Evolutionary conservation across 1,140 invertebrate species (phyloP), one percentile per base, ranked within the genome.

Genomic region (Asobara japonica): DNA sequence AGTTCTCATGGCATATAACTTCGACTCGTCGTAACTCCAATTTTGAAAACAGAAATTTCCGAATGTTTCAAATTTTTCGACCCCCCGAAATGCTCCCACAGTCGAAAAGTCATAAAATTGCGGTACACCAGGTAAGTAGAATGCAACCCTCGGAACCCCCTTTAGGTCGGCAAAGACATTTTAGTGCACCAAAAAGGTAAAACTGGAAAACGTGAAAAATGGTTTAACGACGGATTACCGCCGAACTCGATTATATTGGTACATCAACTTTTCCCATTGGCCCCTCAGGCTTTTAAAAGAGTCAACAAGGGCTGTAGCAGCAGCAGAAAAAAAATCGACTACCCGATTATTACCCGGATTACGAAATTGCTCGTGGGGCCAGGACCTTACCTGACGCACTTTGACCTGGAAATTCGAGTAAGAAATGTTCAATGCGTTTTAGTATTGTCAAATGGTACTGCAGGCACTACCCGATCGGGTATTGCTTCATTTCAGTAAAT

Each of bases 221-320:
- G 41, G 22, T 74, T 74, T 74, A 71, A 74, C 56, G 25, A 75
- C 31, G 76, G 76, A 76, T 79, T 75, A 74, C 66, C 38, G 66
- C 69, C n/a, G 74, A 73, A 77, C 74, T 80, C 74, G 73, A 78
- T 78, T 80, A 78, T 74, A 65, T 51, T 56, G 68, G 33, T 56
- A 41, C 65, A 76, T 75, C 69, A 80, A 79, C 78, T 80, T 64
- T 20, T 29, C 33, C 30, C 18, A 30, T 41, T 45, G 30, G 27
- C 51, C 1, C 60, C 31, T 45, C 18, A 56, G 22, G 27, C 7
- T 6, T 78, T 77, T 74, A 77, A 78, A 78, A 77, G 74, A 77
- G 66, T 78, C 78, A 77, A 78, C 70, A 71, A 76, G 71, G 51
- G 30, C 38, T n/a, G 22, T 33, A 62, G n/a, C 16, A 51, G 33